Conservation (phyloP, 2,888 invertebrate species). For the Archips crataeganus region DNA sequence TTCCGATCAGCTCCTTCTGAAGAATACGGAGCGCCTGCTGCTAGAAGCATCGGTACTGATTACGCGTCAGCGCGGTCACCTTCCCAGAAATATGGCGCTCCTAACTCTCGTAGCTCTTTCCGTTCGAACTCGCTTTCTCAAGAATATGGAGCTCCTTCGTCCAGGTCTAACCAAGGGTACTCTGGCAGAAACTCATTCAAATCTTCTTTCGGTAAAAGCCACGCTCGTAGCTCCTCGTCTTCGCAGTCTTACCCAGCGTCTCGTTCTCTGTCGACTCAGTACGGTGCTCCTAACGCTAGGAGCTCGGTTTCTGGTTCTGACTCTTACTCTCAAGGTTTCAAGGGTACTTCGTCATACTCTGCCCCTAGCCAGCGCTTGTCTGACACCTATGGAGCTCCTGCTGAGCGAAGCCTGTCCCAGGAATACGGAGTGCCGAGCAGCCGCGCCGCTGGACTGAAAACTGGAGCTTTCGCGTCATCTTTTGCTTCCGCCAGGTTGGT, state of each 20-base stretch:
- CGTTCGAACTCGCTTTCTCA: conserved; percentile 53
- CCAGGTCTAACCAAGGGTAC: conserved; percentile 56
- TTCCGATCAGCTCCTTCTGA: conserved; percentile 58
- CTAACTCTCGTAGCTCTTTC: conserved; percentile 51
- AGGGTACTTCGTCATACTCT: conserved; percentile 62
- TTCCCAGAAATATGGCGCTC: conserved; percentile 58
- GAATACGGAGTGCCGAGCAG: conserved; percentile 80
- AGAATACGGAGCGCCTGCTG: conserved; percentile 60
- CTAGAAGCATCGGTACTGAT: conserved; percentile 51
- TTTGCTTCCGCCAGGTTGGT: conserved; percentile 67
- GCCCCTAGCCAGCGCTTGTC: conserved; percentile 57
- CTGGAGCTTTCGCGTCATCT: conserved; percentile 61
- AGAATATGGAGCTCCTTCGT: conserved; percentile 61
- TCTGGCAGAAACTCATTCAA: conserved; percentile 58
- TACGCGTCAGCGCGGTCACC: conserved; percentile 43
- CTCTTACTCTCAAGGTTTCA: conserved; percentile 54
- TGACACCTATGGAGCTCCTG: conserved; percentile 57
- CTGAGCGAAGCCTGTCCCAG: conserved; percentile 57
- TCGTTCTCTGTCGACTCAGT: conserved; percentile 54
- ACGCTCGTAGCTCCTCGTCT: conserved; percentile 51
- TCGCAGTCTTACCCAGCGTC: conserved; percentile 50
- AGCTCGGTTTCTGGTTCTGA: conserved; percentile 46
- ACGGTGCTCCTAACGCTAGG: conserved; percentile 56
- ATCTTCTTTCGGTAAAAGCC: conserved; percentile 53
- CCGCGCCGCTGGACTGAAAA: conserved; percentile 63